These are phyloP conservation scores for Poecilia velifera DNA, from an alignment of 2,797 vertebrate species.

Conservation along the genomic window DNA sequence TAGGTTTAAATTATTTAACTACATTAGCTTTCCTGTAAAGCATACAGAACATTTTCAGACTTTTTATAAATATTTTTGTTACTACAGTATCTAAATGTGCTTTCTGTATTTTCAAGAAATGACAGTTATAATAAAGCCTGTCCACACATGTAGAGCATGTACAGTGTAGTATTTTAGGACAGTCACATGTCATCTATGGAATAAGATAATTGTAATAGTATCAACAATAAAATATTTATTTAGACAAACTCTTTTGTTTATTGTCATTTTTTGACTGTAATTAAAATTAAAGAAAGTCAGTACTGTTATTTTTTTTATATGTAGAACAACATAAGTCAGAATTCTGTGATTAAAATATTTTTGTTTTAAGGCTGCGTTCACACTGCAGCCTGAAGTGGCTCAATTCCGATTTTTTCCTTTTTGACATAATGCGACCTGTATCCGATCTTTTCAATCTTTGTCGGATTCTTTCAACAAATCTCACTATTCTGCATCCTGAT, in stretches of 20 bases:
- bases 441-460: too few species aligned
- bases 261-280: neutral
- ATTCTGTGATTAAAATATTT: too few species aligned
- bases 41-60: conserved; percentile 50
- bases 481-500: too few species aligned
- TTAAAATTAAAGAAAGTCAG: neutral
- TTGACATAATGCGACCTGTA: too few species aligned
- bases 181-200: conserved; percentile 58
- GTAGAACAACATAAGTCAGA: neutral
- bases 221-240: conserved; percentile 82
- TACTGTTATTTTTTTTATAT: neutral
- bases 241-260: conserved; percentile 45
- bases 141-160: conserved; percentile 14
- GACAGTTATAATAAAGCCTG: conserved; percentile 17
- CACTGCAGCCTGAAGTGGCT: too few species aligned
- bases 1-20: conserved; percentile 85
- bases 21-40: conserved; percentile 66
- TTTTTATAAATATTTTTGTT: conserved; percentile 23
- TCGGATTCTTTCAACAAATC: too few species aligned
- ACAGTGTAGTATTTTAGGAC: conserved; percentile 37
- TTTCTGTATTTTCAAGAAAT: conserved; percentile 19
- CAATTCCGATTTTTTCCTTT: too few species aligned
- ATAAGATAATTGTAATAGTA: conserved; percentile 64
- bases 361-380: too few species aligned
- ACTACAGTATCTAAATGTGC: conserved; percentile 31